Base-by-base conservation (phyloP, 2,113 vertebrate species). In the Upupa epops region DNA sequence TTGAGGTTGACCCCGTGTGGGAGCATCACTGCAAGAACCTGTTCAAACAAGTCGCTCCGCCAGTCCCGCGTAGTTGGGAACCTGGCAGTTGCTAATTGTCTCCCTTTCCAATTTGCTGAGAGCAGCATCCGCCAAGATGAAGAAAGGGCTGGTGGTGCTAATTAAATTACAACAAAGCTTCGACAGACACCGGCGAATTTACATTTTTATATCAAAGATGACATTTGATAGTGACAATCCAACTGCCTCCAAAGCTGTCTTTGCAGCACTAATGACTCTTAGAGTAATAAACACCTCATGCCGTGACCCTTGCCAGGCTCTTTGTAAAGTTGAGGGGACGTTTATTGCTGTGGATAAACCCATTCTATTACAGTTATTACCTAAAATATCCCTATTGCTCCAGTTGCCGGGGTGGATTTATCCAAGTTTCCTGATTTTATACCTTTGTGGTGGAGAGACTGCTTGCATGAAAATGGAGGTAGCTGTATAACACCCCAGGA, bases 181-280 rank as follows among this genome's bases (percentile, higher is more conserved):
- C 4, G 26, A 77, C 90, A 93, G 64, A 32, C 19, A 55, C 52
- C 66, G 20, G 46, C 14, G 32, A 48, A 96, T 90, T 83, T 51
- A 71, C 86, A 88, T 94, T 93, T 96, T 93, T 91, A 59, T 76
- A 42, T 77, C 92, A 88, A 80, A 93, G 83, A 86, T 77, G 94
- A 59, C 72, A 71, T 93, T 92, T 91, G 88, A 61, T 79, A 51
- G 76, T 4, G 56, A 75, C 69, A 77, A 92, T 37, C 56, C 40
- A n/a, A 79, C 70, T 46, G 69, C 70, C 79, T 61, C 12, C 45
- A 59, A 66, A 37, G 83, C 68, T 83, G 75, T 80, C 76, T 73
- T 70, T 61, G 59, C 88, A 55, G 83, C 69, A n/a, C 55, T 70
- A 34, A 63, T n/a, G 83, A n/a, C 77, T 89, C 88, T 37, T 52